phyloP scores from a whole-genome alignment of 2,888 invertebrate genomes.

The Proisotoma minuta region DNA sequence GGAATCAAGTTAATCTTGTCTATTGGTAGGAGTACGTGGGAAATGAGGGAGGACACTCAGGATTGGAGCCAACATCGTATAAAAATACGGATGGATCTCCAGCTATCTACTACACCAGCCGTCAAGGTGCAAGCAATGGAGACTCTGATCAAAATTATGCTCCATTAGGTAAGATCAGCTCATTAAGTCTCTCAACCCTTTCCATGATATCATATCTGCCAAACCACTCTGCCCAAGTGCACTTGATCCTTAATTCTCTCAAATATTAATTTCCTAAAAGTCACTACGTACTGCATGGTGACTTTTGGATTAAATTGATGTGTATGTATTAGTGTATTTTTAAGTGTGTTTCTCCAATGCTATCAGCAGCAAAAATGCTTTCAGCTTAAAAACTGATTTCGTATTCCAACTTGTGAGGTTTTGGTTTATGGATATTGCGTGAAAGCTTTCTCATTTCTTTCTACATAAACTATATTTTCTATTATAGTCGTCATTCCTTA shows the following conservation, averaged over 20 bases:
- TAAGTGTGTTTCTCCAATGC: too few relatives aligned
- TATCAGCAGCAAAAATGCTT: too few relatives aligned
- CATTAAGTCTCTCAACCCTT: slow-evolving; percentile 24
- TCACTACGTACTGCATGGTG: too few relatives aligned
- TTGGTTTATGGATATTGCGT: neutral
- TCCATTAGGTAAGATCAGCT: slow-evolving; percentile 40
- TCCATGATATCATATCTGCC: too few relatives aligned
- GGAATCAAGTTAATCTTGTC: slow-evolving; percentile 16
- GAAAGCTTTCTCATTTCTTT: neutral
- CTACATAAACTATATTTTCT: too few relatives aligned
- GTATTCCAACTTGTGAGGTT: too few relatives aligned
- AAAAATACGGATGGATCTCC: slow-evolving; percentile 23
- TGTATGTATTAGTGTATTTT: too few relatives aligned
- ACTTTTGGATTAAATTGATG: neutral
- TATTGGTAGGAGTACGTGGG: slow-evolving; percentile 38
- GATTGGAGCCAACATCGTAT: slow-evolving; percentile 35
- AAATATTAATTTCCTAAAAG: too few relatives aligned
- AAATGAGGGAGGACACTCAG: slow-evolving; percentile 36
- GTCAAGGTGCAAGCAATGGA: slow-evolving; percentile 41
- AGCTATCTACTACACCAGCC: slow-evolving; percentile 25
- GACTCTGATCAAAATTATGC: slow-evolving; percentile 41
- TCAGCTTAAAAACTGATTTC: too few relatives aligned
- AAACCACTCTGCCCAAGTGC: too few relatives aligned
- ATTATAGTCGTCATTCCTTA: too few relatives aligned
- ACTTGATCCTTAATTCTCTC: too few relatives aligned